Evolutionary conservation across 2,797 vertebrate species (phyloP), one percentile per base, ranked within the genome.

Genomic region (Enteromius paludinosus): DNA sequence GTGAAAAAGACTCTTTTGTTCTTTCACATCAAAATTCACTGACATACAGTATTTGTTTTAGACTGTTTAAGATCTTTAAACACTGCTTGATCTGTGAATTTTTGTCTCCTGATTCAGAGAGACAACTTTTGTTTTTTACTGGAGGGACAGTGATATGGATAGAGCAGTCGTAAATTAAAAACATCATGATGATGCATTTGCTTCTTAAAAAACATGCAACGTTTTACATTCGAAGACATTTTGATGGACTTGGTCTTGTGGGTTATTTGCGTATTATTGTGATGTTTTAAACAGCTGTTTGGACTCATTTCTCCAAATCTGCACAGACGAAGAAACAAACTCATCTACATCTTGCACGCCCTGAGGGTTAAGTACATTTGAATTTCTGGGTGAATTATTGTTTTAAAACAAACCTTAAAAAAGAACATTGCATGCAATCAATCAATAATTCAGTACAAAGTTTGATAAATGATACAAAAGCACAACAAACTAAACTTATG

Each of bases 401-500:
- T 8, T 14, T 38, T 75, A 38, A 61, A 76, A 62, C 20, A 5
- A 76, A 23, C 25, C 59, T 30, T 28, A 3, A 25, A 41, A 28
- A 17, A 70, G 23, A 30, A 41, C 17, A 41, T 5, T 68, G 20
- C 30, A 68, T 43, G 65, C 65, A 54, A 79, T n/a, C 25, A 59
- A 61, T 79, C 18, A 59, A 70, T 45, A 61, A 59, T 70, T 70
- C 38, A 79, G 18, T 30, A 10, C 7, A 61, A 45, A 70, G 25
- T 43, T 23, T 70, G 65, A 79, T 59, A 17, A 69, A 78, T 23
- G 45, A 54, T 79, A 43, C 77, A 56, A 77, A 56, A 77, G 56
- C 56, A 45, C 3, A 76, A 35, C 45, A 52, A 79, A 56, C 49
- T 59, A 79, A 70, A 4, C 23, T 38, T 38, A 69, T 30, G 35